Base-by-base conservation (phyloP, 2,797 vertebrate genomes). In the Sciaenops ocellatus region DNA sequence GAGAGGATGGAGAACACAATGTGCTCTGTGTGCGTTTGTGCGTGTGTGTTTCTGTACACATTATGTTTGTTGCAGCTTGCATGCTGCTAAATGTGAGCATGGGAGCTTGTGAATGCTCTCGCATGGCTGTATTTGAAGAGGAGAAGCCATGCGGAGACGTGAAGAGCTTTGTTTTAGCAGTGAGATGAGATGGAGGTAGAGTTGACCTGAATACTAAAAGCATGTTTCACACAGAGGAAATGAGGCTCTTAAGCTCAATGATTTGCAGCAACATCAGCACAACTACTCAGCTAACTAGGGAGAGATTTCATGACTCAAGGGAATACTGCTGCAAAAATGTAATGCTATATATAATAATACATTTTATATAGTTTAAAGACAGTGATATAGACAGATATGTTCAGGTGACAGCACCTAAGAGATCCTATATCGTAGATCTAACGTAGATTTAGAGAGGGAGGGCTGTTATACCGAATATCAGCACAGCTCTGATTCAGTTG, bases 121-220 rank as follows among this genome's bases (percentile, higher is more conserved):
- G 22, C 68, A 66, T 17, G 79, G 50, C 9, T 66, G 16, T 70
- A 34, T 52, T 63, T 67, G 73, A 54, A 62, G 54, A 73, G 52
- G 48, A 77, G 73, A 41, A 64, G 15, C 41, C 52, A 18, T 16
- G 42, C 50, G 77, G 51, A 8, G 56, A 51, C 47, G 76, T 56
- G 79, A 72, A 56, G 78, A 75, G 80, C 66, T 75, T 77, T 84
- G 66, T 78, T 83, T 82, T 64, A 38, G 41, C 62, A n/a, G 69
- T 1, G 74, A 80, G 48, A 82, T 70, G 66, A 80, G 48, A 82
- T 70, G 66, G 63, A 82, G 73, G 73, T 73, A 65, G 54, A 72
- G 24, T 18, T 83, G 88, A 90, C 88, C 84, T 72, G 84, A 85
- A 89, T 87, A 76, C 82, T 73, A 12, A 82, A 79, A 85, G 61